phyloP scores from a whole-genome alignment of 2,797 vertebrate species.

The Lacerta viridis region DNA sequence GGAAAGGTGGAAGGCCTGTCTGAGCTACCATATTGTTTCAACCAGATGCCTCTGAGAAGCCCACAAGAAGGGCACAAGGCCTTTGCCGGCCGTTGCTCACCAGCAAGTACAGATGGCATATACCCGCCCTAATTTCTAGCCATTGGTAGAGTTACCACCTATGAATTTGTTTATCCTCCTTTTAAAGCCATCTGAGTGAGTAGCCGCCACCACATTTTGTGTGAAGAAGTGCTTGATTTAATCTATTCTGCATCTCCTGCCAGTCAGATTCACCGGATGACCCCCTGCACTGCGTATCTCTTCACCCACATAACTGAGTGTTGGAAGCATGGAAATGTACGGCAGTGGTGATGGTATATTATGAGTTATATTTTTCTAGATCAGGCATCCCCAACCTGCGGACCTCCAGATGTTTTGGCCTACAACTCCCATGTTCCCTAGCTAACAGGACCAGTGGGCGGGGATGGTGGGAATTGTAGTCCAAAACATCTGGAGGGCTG shows the following conservation, averaged over 20 bases:
- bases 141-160: not conserved
- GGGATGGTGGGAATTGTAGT: too few species aligned
- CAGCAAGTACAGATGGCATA: not conserved
- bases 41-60: not conserved
- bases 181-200: not conserved
- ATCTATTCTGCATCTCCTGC: not conserved
- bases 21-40: not conserved
- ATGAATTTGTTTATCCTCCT: not conserved
- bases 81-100: not conserved
- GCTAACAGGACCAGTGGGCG: too few species aligned
- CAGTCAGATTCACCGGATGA: not conserved
- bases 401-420: too few species aligned
- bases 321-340: not conserved
- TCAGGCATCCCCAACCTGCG: too few species aligned
- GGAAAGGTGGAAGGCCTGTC: not conserved
- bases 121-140: not conserved
- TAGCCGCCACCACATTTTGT: not conserved
- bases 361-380: not conserved
- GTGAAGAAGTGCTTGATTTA: not conserved
- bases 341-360: too few species aligned
- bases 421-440: too few species aligned
- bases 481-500: too few species aligned
- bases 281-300: not conserved
- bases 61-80: not conserved
- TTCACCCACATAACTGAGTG: not conserved